Conservation (phyloP, 1,140 invertebrate genomes). For the Lineus longissimus region DNA sequence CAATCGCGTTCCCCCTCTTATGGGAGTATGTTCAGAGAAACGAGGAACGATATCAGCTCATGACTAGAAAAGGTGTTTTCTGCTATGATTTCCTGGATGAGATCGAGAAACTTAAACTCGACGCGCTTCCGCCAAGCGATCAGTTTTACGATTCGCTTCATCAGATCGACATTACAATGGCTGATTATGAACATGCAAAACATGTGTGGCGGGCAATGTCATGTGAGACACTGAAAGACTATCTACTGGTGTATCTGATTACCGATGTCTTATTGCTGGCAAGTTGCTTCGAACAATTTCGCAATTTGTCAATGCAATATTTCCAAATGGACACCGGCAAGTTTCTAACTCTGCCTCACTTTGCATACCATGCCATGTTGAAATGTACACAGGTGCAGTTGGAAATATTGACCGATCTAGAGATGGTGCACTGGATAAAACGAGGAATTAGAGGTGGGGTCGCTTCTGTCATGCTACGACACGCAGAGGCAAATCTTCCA, state of each 20-base stretch:
- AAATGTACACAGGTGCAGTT: neutral
- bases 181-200: neutral
- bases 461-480: neutral
- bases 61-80: neutral
- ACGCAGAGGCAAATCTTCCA: neutral
- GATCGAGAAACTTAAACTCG: neutral
- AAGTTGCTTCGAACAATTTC: neutral
- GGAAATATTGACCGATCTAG: neutral
- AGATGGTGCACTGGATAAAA: slow-evolving; percentile 1
- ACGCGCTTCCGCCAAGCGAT: neutral
- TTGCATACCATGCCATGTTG: neutral
- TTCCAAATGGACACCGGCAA: neutral
- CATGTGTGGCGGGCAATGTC: neutral
- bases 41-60: neutral
- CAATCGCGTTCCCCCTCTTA: neutral
- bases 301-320: neutral
- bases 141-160: neutral
- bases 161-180: neutral
- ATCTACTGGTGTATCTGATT: neutral
- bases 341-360: neutral
- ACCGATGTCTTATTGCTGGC: neutral
- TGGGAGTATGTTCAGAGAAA: no score
- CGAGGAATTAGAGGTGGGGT: neutral
- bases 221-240: neutral
- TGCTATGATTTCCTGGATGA: neutral